A percentile compares a stretch with the other conserved stretches of the same genome.
These are phyloP conservation scores for Pangasius macronema DNA, from an alignment of 2,797 vertebrate species.

Conservation along the genomic window DNA sequence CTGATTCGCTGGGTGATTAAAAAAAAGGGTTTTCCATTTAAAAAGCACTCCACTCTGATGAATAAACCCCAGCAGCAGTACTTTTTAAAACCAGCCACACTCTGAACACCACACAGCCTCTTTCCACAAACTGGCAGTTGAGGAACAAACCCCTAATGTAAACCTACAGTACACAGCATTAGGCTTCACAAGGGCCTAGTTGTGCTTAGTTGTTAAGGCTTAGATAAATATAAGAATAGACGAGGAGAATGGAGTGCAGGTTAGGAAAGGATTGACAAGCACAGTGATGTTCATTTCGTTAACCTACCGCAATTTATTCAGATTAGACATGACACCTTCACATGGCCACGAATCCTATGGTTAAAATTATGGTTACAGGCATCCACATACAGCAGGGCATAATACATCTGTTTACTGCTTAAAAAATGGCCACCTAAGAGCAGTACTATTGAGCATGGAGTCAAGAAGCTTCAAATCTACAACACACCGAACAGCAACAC, in stretches of 20 bases:
- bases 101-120: background rate
- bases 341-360: background rate
- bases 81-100: background rate
- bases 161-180: background rate
- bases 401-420: too few species aligned
- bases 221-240: background rate
- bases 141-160: background rate
- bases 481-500: conserved; percentile 48
- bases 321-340: background rate
- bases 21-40: background rate
- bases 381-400: background rate
- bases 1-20: background rate
- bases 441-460: background rate
- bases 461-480: background rate
- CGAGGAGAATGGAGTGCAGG: background rate
- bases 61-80: background rate
- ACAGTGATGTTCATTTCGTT: background rate
- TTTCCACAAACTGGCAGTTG: too few species aligned
- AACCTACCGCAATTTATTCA: background rate
- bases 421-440: background rate
- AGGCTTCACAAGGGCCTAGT: background rate
- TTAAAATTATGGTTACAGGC: background rate
- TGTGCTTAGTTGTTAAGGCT: background rate
- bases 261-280: background rate
- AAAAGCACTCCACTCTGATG: background rate